Base-by-base conservation (phyloP, 2,113 vertebrate genomes). In the Hipposideros armiger region DNA sequence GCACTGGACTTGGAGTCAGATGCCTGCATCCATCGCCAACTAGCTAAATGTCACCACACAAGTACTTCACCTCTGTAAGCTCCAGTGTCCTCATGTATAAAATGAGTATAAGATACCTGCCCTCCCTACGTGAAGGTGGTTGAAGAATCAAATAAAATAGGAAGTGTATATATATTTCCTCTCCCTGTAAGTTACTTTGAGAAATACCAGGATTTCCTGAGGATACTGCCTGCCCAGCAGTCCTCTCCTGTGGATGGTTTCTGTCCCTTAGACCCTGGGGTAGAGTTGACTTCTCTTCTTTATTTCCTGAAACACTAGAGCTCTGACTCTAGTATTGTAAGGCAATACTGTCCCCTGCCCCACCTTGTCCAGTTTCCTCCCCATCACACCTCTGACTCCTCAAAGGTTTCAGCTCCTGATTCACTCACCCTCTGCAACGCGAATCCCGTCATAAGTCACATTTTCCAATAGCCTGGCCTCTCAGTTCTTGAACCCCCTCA, bases 1-100 rank as follows among this genome's bases (percentile, higher is more conserved):
- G 62, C 42, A 19, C 47, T 54, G 52, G 72, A 50, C 52, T 42
- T 77, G 72, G 93, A 85, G 66, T 70, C 30, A 50, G 81, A 73
- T 72, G 77, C 47, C 85, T 13, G 76, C 11, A 32, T 30, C 52
- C 60, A 30, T 5, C 20, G 5, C 45, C 14, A 56, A 7, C 10
- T 6, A 22, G 50, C 40, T 9, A 66, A 69, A 32, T 22, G 26
- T 45, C 45, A 20, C 13, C n/a, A 7, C 28, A 28, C 11, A 20
- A 36, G 67, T 7, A 19, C 20, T 14, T 14, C 2, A 3, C 47
- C 42, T 42, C 42, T 22, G n/a, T 22, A 52, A 52, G n/a, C 54
- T 40, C 50, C n/a, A 15, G 28, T 3, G 60, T 62, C 73, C 80
- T 88, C 36, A 2, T 3, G 6, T 10, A 4, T 6, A 26, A 67